Conservation (phyloP, 2,797 vertebrate genomes). For the Carduelis carduelis region DNA sequence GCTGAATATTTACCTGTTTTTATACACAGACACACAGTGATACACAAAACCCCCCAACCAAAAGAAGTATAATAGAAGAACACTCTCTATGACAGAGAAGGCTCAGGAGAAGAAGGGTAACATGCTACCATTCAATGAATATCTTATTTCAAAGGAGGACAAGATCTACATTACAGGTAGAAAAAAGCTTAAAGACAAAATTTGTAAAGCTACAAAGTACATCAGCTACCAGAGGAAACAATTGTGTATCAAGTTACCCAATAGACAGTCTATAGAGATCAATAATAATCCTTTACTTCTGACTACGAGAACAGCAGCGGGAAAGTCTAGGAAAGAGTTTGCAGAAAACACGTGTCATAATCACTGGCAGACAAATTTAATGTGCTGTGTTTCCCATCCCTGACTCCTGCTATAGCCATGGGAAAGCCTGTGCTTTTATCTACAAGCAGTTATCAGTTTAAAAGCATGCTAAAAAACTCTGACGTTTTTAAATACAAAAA, state of each 20-base stretch:
- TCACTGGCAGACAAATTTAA: neutral
- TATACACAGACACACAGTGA: neutral
- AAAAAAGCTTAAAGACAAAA: neutral
- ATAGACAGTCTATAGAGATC: neutral
- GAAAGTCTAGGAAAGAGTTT: neutral
- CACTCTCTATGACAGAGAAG: accelerated
- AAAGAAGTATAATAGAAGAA: neutral
- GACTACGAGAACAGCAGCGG: neutral
- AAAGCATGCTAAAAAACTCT: neutral
- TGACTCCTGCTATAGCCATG: neutral
- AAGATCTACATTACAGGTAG: neutral
- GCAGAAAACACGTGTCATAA: neutral
- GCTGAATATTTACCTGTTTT: neutral
- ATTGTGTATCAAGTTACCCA: neutral
- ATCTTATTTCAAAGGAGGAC: neutral
- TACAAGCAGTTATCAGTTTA: neutral
- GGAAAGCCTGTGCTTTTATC: neutral
- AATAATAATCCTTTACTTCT: neutral
- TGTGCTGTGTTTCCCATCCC: neutral
- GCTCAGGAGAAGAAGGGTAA: neutral
- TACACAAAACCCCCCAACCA: neutral
- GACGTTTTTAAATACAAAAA: neutral
- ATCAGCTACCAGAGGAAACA: neutral
- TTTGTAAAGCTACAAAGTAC: neutral
- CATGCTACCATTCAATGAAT: neutral